These are phyloP conservation scores for Pampusana beccarii DNA, from an alignment of 2,113 vertebrate species.

Conservation along the genomic window DNA sequence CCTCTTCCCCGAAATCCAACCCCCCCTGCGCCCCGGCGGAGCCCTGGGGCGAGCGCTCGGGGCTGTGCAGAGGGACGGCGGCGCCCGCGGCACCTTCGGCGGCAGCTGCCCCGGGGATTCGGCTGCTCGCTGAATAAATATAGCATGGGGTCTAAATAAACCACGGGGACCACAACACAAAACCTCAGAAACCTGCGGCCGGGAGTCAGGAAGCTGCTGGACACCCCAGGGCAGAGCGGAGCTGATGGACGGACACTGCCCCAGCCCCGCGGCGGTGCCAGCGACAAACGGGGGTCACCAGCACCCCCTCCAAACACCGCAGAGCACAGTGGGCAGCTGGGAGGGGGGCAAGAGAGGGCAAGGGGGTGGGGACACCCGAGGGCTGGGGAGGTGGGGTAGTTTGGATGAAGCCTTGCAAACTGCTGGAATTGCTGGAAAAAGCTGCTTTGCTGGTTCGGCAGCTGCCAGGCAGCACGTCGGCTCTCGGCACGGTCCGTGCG, in stretches of 20 bases:
- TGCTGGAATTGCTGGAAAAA: not conserved
- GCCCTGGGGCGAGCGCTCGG: fast-evolving
- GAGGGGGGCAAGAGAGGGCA: not conserved
- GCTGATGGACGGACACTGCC: not conserved
- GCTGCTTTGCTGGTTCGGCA: not conserved
- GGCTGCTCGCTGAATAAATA: not conserved
- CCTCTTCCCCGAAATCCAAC: not conserved
- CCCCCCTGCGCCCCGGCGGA: no score
- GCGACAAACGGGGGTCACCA: not conserved
- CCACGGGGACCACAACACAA: not conserved
- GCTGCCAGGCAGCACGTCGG: no score
- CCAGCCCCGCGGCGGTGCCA: not conserved
- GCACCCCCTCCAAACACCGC: not conserved
- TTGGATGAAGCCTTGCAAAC: not conserved
- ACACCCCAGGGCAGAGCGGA: not conserved
- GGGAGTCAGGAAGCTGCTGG: no score
- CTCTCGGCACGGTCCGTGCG: no score
- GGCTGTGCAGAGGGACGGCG: not conserved
- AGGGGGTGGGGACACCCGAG: not conserved
- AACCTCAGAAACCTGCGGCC: not conserved
- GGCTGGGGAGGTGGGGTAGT: not conserved
- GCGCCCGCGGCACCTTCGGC: not conserved
- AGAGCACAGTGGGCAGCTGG: not conserved
- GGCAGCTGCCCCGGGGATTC: not conserved
- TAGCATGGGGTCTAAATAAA: not conserved